These are phyloP conservation scores for Linnaemya tessellans DNA, from an alignment of 2,888 invertebrate species.

Conservation along the genomic window DNA sequence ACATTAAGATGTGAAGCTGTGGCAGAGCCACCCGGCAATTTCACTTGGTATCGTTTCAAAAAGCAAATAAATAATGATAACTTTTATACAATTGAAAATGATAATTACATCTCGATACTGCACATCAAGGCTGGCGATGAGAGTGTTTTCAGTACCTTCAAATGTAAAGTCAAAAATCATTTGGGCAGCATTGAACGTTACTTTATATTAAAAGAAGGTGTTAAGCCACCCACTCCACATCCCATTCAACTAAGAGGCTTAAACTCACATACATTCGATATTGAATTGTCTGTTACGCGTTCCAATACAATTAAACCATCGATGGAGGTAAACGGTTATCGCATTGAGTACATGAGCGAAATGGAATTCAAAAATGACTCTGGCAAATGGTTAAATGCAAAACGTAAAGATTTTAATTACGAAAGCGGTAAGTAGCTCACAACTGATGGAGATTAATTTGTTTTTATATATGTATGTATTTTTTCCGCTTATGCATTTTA, in stretches of 20 bases:
- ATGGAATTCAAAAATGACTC: slow-evolving; percentile 81
- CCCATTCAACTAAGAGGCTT: slow-evolving; percentile 81
- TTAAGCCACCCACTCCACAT: slow-evolving; percentile 84
- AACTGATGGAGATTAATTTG: not conserved
- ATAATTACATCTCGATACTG: slow-evolving; percentile 80
- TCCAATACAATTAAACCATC: slow-evolving; percentile 71
- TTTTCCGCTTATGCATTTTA: slow-evolving; percentile 73
- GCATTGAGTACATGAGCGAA: slow-evolving; percentile 82
- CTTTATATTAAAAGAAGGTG: slow-evolving; percentile 84
- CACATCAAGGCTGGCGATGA: slow-evolving; percentile 79
- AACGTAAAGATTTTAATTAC: slow-evolving; percentile 80
- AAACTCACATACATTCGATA: slow-evolving; percentile 83
- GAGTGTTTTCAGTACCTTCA: slow-evolving; percentile 84
- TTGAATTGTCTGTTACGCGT: slow-evolving; percentile 81
- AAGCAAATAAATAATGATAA: slow-evolving; percentile 80
- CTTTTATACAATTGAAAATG: slow-evolving; percentile 78
- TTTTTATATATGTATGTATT: not conserved
- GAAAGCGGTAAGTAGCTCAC: slow-evolving; percentile 80
- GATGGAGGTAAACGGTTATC: slow-evolving; percentile 83
- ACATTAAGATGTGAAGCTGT: slow-evolving; percentile 86
- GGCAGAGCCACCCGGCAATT: slow-evolving; percentile 85
- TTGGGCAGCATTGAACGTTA: slow-evolving; percentile 84
- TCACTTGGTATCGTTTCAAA: slow-evolving; percentile 84
- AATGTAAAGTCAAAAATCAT: slow-evolving; percentile 84
- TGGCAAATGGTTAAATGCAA: slow-evolving; percentile 83